Conservation (phyloP, 2,888 invertebrate genomes). For the Chydorus sphaericus region DNA sequence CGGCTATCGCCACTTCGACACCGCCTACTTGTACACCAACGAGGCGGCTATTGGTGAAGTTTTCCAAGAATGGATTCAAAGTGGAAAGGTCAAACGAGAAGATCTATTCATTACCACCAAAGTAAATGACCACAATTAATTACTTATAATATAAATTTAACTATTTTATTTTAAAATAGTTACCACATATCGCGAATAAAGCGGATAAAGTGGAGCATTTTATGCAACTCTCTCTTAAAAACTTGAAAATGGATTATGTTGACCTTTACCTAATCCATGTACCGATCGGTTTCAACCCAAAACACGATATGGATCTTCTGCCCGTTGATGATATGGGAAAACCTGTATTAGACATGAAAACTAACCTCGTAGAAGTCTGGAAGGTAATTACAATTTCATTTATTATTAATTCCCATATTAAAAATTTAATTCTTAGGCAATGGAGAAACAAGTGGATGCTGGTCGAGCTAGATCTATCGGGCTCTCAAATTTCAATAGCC, state of each 20-base stretch:
- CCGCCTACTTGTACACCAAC: slow-evolving; percentile 26
- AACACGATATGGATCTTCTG: slow-evolving; percentile 10
- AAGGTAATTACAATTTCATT: slow-evolving; percentile 43
- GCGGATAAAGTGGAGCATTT: slow-evolving; percentile 18
- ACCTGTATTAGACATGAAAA: slow-evolving; percentile 37
- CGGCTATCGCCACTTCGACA: slow-evolving; percentile 29
- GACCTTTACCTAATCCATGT: slow-evolving; percentile 30
- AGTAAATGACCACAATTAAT: no score
- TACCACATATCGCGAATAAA: slow-evolving; percentile 20
- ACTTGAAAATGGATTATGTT: slow-evolving; percentile 27
- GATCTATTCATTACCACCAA: slow-evolving; percentile 29
- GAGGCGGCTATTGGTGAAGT: slow-evolving; percentile 26
- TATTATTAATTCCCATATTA: no score
- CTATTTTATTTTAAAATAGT: slow-evolving; percentile 16
- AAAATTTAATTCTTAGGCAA: slow-evolving; percentile 32
- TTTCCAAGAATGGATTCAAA: slow-evolving; percentile 22
- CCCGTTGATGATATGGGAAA: slow-evolving; percentile 1
- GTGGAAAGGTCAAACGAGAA: slow-evolving; percentile 25
- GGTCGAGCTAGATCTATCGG: slow-evolving; percentile 65
- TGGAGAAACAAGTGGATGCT: slow-evolving; percentile 49
- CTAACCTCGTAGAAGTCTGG: slow-evolving; percentile 61
- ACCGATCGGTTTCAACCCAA: slow-evolving; percentile 22
- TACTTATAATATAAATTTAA: no score
- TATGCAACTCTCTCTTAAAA: slow-evolving; percentile 22
- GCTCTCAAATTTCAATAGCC: slow-evolving; percentile 63